Base-by-base conservation (phyloP, 1,140 invertebrate genomes). In the Pachyrhynchus sulphureomaculatus region DNA sequence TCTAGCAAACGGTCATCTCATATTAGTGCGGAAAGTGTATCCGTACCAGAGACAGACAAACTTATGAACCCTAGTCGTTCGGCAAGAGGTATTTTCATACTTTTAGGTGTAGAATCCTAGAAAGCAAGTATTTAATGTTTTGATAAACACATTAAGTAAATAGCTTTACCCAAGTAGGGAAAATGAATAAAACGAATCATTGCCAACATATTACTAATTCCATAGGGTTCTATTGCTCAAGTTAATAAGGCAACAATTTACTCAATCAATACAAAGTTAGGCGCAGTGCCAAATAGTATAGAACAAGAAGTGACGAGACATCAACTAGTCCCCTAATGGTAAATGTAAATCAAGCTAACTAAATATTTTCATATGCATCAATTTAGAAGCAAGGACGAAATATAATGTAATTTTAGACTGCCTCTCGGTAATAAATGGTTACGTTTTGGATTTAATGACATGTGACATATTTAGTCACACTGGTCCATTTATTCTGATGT, bases 361-460 rank as follows among this genome's bases (percentile, higher is more conserved):
- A 67, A 69, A 69, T 67, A 66, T 69, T 69, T 67, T 69, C 68
- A 69, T 67, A 69, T 69, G 68, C 68, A 65, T 63, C 65, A 53
- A 67, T 67, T 69, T 69, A 69, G 51, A 48, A 42, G 51, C 47
- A 44, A 58, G 49, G 53, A 49, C 56, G 33, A 63, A 66, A 66
- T 54, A 55, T 66, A 66, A 66, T 63, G 60, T 62, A 62, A 62
- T 62, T 62, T 62, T 18, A 33, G 48, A 21, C 49, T 62, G 59
- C 55, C 64, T 60, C 45, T 36, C 52, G 53, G 59, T 56, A 65
- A 65, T 65, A 61, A 65, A 65, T 65, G 64, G 58, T 65, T 56
- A 33, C 52, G 37, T 65, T 65, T 54, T 53, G 57, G 49, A 65
- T 65, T 65, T 65, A 65, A 65, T 61, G 64, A 65, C 51, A 65